Conservation (phyloP, 2,113 vertebrate species). For the Apteryx owenii region DNA sequence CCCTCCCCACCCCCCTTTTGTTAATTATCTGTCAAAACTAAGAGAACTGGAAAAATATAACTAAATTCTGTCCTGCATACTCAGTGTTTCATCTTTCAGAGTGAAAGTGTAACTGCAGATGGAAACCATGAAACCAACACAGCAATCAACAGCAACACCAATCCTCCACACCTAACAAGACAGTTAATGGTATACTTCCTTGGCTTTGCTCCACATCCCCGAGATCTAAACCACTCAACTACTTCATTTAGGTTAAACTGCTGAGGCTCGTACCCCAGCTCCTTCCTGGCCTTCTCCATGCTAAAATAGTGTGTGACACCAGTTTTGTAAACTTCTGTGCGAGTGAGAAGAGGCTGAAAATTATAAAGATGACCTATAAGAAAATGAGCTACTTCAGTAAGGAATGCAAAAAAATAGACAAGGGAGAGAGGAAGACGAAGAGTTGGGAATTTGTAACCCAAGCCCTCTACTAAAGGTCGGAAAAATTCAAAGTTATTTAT, state of each 20-base stretch:
- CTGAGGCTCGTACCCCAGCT: constrained; percentile 86
- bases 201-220: constrained; percentile 78
- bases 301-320: constrained; percentile 94
- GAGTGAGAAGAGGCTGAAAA: constrained; percentile 94
- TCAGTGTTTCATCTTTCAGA: background rate
- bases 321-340: constrained; percentile 94
- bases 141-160: constrained; percentile 73
- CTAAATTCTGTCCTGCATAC: background rate
- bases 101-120: constrained; percentile 29
- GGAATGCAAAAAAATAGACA: constrained; percentile 88
- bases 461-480: constrained; percentile 89
- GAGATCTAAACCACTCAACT: constrained; percentile 87
- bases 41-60: background rate
- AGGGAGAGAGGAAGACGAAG: constrained; percentile 84
- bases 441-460: constrained; percentile 90
- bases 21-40: background rate
- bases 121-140: constrained; percentile 80
- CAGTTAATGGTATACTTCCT: background rate
- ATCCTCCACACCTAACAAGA: constrained; percentile 66
- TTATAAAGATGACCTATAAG: constrained; percentile 84
- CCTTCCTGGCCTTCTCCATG: constrained; percentile 86
- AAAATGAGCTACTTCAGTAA: constrained; percentile 86
- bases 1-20: background rate
- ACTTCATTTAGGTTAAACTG: constrained; percentile 84
- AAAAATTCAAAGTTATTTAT: constrained; percentile 97